Conservation (phyloP, 2,888 invertebrate genomes). For the Erebia epiphron region DNA sequence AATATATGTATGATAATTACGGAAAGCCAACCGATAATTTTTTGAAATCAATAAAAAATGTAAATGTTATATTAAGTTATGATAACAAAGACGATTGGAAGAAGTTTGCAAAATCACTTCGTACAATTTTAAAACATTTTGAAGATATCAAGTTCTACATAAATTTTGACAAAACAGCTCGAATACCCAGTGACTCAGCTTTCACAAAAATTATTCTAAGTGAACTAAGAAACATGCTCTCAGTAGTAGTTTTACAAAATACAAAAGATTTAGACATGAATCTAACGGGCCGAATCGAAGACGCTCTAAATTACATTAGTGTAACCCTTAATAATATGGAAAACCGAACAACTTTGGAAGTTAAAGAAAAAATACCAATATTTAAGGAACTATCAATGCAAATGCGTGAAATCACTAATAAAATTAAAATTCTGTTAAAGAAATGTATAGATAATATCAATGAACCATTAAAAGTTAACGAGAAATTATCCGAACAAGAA, state of each 20-base stretch:
- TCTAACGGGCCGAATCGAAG: constrained; percentile 40
- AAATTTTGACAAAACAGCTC: constrained; percentile 75
- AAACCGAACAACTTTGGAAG: constrained; percentile 58
- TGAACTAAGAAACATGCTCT: constrained; percentile 57
- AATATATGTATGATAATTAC: constrained; percentile 71
- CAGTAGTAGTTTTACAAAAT: constrained; percentile 46
- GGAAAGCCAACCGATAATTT: constrained; percentile 67
- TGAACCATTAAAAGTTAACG: neutral
- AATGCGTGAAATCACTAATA: constrained; percentile 45
- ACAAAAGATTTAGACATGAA: constrained; percentile 43
- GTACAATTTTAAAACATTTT: constrained; percentile 71
- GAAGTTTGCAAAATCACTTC: constrained; percentile 58
- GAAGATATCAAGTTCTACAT: constrained; percentile 78
- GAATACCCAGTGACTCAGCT: constrained; percentile 69
- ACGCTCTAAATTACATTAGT: constrained; percentile 48
- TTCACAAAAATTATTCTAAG: constrained; percentile 70
- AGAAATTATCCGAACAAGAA: neutral
- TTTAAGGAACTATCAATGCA: constrained; percentile 58
- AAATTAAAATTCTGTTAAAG: constrained; percentile 28
- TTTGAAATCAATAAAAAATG: constrained; percentile 62
- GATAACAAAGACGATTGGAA: constrained; percentile 53
- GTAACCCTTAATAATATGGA: constrained; percentile 52
- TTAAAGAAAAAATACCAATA: constrained; percentile 73
- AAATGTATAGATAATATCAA: constrained; percentile 20
- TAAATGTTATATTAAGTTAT: constrained; percentile 46